These are phyloP conservation scores for Lepidurus arcticus DNA, from an alignment of 1,140 invertebrate species.

Conservation along the genomic window DNA sequence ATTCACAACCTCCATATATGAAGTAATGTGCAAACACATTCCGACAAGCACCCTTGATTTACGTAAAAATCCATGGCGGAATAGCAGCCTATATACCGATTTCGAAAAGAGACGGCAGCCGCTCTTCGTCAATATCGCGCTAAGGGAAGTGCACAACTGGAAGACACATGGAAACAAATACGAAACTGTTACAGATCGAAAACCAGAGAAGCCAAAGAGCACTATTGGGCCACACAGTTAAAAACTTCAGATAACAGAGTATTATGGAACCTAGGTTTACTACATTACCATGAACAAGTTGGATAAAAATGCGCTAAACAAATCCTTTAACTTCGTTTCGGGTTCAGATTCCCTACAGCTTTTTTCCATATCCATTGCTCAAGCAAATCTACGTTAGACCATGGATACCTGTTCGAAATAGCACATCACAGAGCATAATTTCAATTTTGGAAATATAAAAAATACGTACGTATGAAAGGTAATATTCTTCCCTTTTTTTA, in stretches of 20 bases:
- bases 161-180: slow-evolving; percentile 13
- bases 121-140: slow-evolving; percentile 9
- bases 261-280: neutral
- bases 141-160: neutral
- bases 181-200: neutral
- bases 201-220: neutral
- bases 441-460: too few relatives aligned
- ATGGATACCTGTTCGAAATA: too few relatives aligned
- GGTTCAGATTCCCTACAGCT: too few relatives aligned
- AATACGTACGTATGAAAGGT: too few relatives aligned
- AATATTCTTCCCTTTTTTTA: too few relatives aligned
- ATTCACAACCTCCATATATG: neutral
- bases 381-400: too few relatives aligned
- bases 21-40: neutral
- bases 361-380: too few relatives aligned
- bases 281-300: too few relatives aligned
- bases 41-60: neutral
- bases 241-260: neutral
- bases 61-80: neutral
- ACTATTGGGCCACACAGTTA: neutral
- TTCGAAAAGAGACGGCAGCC: neutral
- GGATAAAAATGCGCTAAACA: too few relatives aligned
- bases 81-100: neutral
- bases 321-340: too few relatives aligned
- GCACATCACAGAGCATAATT: too few relatives aligned